Percentiles rank a stretch among this genome's conserved stretches.
These are phyloP conservation scores for Steatornis caripensis DNA, from an alignment of 2,113 vertebrate genomes.

Conservation along the genomic window DNA sequence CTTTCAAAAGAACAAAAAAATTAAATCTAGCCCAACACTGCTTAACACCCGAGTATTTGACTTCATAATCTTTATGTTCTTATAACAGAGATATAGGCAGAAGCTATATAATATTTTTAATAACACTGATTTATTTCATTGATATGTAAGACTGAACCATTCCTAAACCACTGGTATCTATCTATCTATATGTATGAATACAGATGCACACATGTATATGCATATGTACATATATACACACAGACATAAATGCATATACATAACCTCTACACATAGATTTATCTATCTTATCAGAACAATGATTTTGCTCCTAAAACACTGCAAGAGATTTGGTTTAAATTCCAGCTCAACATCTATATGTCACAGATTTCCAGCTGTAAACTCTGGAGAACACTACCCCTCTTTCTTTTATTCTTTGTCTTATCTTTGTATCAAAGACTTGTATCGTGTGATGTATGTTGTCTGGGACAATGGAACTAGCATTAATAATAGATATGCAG, in stretches of 20 bases:
- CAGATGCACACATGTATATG: not conserved
- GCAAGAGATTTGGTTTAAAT: not conserved
- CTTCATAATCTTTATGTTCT: not conserved
- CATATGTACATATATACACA: not conserved
- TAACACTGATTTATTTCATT: not conserved
- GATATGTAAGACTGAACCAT: not conserved
- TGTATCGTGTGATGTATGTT: not conserved
- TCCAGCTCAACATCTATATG: not conserved
- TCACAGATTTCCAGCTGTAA: constrained; percentile 9
- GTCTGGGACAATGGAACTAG: not conserved
- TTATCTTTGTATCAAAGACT: constrained; percentile 43
- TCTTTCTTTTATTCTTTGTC: not conserved
- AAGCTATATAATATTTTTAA: not conserved
- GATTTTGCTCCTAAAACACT: not conserved
- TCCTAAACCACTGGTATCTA: not conserved
- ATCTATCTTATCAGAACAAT: not conserved
- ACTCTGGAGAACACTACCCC: not conserved
- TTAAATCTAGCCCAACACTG: not conserved
- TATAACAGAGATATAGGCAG: not conserved
- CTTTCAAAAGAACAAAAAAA: not conserved
- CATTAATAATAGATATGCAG: not conserved
- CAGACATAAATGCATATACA: not conserved
- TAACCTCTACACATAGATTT: not conserved
- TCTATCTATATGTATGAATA: not conserved
- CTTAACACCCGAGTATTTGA: not conserved